Conservation (phyloP, 2,888 invertebrate species). For the Elegia similella region DNA sequence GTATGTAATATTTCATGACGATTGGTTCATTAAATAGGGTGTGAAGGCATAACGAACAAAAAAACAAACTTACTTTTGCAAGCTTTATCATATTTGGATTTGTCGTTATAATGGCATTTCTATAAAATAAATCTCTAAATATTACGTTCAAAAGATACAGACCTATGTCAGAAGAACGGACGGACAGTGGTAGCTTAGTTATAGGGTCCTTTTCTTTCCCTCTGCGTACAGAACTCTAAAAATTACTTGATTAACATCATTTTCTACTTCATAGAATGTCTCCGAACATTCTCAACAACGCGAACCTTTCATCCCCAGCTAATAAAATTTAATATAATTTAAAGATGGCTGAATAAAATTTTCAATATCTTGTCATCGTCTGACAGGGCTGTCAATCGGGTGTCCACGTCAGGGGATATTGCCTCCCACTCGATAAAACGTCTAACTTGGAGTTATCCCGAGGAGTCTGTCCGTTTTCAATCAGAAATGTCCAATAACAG, state of each 20-base stretch:
- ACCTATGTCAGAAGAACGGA: too few relatives aligned
- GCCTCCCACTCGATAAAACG: neutral
- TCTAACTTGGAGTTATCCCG: conserved; percentile 4
- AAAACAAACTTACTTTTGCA: too few relatives aligned
- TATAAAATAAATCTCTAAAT: too few relatives aligned
- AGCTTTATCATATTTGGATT: too few relatives aligned
- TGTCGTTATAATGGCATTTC: too few relatives aligned
- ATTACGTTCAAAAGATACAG: too few relatives aligned
- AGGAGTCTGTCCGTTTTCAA: conserved; percentile 14
- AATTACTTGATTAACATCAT: neutral
- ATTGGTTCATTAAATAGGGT: too few relatives aligned
- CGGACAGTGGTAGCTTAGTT: too few relatives aligned
- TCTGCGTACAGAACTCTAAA: neutral
- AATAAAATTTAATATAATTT: conserved; percentile 9
- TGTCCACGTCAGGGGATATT: conserved; percentile 4
- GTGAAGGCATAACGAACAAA: too few relatives aligned
- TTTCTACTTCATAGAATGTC: neutral
- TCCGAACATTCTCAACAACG: neutral
- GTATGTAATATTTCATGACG: too few relatives aligned
- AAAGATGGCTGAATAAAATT: conserved; percentile 2
- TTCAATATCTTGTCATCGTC: conserved; percentile 12
- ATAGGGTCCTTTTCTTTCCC: too few relatives aligned
- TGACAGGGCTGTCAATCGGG: conserved; percentile 5
- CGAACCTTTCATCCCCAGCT: neutral
- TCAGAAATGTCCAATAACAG: conserved; percentile 21